phyloP scores from a whole-genome alignment of 1,140 invertebrate species.

The Camponotus floridanus region DNA sequence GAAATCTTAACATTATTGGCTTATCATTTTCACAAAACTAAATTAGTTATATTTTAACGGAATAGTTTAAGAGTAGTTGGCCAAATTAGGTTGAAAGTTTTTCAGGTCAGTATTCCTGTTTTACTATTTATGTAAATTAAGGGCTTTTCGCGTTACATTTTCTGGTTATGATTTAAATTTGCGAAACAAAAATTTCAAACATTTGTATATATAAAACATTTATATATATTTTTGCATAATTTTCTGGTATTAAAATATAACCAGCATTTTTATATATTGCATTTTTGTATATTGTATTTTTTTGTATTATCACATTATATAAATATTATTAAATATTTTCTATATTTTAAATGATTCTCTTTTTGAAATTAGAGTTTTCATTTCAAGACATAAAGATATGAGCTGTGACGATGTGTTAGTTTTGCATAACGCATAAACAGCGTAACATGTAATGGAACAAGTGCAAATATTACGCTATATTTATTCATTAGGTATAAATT shows the following conservation, averaged over 20 bases:
- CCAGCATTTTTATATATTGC: no score
- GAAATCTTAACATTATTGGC: conserved; percentile 32
- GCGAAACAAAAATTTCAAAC: background rate
- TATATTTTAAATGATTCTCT: background rate
- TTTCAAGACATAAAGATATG: background rate
- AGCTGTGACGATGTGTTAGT: background rate
- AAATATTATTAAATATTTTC: background rate
- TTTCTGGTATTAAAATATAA: no score
- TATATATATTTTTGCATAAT: no score
- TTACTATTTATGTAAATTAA: background rate
- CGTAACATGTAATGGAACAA: background rate
- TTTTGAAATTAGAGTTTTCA: background rate
- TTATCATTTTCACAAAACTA: background rate
- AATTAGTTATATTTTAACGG: background rate
- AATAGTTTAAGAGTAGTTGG: background rate
- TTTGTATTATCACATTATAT: background rate
- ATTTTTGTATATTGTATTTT: background rate
- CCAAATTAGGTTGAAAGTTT: background rate
- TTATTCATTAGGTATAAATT: conserved; percentile 14
- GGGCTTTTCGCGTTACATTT: background rate
- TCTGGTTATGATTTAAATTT: background rate
- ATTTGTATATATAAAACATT: background rate
- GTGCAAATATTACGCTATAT: conserved; percentile 11
- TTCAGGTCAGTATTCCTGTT: background rate
- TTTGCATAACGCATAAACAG: conserved; percentile 24